A percentile compares a stretch with the other conserved stretches of the same genome.
phyloP scores from a whole-genome alignment of 2,797 vertebrate genomes.

The Cryptoblepharus egeriae region DNA sequence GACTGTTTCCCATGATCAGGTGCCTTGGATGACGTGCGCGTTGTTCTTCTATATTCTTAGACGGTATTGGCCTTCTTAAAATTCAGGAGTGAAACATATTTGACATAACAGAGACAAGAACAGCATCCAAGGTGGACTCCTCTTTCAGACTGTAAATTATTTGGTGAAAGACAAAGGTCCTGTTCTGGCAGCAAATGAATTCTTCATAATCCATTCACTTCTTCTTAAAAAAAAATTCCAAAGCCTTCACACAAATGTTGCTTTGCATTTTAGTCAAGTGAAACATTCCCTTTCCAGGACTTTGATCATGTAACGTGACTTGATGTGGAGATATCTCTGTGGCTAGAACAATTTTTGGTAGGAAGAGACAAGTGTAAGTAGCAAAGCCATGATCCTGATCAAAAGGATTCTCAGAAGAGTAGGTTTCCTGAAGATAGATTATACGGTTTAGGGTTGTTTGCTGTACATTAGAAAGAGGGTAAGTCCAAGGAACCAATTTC shows the following conservation, averaged over 20 bases:
- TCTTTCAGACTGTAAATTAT: not conserved
- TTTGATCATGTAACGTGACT: not conserved
- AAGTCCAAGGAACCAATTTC: not conserved
- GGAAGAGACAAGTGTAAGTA: slow-evolving; percentile 2
- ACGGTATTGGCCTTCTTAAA: not conserved
- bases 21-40: too few species aligned
- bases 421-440: slow-evolving; percentile 12
- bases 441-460: not conserved
- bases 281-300: not conserved
- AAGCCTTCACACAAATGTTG: slow-evolving; percentile 5
- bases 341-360: not conserved
- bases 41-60: not conserved
- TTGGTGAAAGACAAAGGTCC: not conserved
- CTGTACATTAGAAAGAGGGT: not conserved
- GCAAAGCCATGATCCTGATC: not conserved
- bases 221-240: too few species aligned
- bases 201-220: not conserved
- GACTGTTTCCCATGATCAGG: not conserved
- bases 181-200: not conserved
- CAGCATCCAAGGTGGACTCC: not conserved
- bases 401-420: slow-evolving; percentile 31
- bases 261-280: not conserved
- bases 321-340: fast-evolving
- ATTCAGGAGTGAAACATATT: not conserved
- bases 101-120: not conserved